Evolutionary conservation across 2,888 invertebrate genomes (phyloP).

Genomic region (Baccha elongata): DNA sequence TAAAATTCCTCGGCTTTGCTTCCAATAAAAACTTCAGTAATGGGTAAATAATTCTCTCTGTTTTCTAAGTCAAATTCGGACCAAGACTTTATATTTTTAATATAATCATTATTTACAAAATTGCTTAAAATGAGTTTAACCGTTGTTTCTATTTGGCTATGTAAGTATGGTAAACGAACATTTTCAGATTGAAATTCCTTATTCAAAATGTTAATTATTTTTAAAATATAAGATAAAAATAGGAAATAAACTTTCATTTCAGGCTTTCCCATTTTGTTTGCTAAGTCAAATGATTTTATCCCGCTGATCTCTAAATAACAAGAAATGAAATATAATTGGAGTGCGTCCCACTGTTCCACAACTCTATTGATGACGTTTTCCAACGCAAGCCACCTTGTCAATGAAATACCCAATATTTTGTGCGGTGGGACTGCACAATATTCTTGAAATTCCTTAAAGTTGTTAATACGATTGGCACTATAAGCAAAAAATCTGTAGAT

Average conservation of each 20-base stretch:
- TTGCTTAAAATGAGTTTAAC: conserved; percentile 14
- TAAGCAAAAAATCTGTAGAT: conserved; percentile 75
- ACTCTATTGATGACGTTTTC: conserved; percentile 33
- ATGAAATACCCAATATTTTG: conserved; percentile 75
- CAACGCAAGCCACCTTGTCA: conserved; percentile 77
- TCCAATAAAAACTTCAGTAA: too few species aligned
- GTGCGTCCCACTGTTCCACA: conserved; percentile 26
- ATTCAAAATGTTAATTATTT: too few species aligned
- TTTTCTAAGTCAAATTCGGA: too few species aligned
- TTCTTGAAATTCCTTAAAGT: conserved; percentile 75
- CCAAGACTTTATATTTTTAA: too few species aligned
- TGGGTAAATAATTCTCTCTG: too few species aligned
- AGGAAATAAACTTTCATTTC: conserved; percentile 2
- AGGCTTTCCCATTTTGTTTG: conserved; percentile 2
- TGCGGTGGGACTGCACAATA: conserved; percentile 75
- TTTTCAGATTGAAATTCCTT: too few species aligned
- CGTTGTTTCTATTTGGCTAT: too few species aligned
- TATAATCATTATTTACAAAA: conserved; percentile 5
- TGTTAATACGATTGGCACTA: conserved; percentile 75
- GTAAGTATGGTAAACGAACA: too few species aligned
- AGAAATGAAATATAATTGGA: conserved; percentile 14
- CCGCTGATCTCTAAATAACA: conserved; percentile 2
- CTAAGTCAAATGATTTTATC: background rate
- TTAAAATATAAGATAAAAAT: background rate
- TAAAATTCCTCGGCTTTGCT: too few species aligned